phyloP scores from a whole-genome alignment of 2,888 invertebrate species.

The Polylopha cassiicola region DNA sequence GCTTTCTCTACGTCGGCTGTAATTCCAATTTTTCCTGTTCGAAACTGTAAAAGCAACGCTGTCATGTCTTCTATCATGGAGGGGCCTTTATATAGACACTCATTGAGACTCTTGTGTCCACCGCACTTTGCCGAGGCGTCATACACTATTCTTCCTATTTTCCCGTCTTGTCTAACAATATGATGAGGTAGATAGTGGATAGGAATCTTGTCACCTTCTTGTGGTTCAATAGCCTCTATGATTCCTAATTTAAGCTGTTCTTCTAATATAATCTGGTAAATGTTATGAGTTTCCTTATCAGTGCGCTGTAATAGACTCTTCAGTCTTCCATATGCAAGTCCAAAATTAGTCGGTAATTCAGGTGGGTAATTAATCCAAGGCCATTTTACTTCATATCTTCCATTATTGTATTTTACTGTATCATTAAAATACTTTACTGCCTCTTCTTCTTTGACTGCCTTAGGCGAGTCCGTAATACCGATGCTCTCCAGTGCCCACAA shows the following conservation, averaged over 20 bases:
- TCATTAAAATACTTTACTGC: slow-evolving; percentile 3
- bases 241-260: no score
- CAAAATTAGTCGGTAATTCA: neutral
- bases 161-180: neutral
- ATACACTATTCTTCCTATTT: neutral
- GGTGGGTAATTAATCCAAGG: slow-evolving; percentile 3
- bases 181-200: no score
- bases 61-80: slow-evolving; percentile 29
- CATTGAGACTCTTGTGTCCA: slow-evolving; percentile 27
- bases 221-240: no score
- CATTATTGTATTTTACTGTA: neutral
- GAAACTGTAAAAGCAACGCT: slow-evolving; percentile 27
- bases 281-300: no score
- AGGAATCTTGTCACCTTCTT: no score
- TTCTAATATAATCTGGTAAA: no score
- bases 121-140: slow-evolving; percentile 24
- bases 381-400: slow-evolving; percentile 1
- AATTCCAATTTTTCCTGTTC: slow-evolving; percentile 24
- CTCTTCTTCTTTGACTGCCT: neutral
- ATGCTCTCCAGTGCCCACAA: neutral
- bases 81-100: slow-evolving; percentile 28
- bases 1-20: slow-evolving; percentile 31
- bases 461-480: slow-evolving; percentile 2
- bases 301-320: neutral
- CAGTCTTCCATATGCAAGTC: slow-evolving; percentile 2